Base-by-base conservation (phyloP, 2,888 invertebrate genomes). In the Tineola bisselliella region DNA sequence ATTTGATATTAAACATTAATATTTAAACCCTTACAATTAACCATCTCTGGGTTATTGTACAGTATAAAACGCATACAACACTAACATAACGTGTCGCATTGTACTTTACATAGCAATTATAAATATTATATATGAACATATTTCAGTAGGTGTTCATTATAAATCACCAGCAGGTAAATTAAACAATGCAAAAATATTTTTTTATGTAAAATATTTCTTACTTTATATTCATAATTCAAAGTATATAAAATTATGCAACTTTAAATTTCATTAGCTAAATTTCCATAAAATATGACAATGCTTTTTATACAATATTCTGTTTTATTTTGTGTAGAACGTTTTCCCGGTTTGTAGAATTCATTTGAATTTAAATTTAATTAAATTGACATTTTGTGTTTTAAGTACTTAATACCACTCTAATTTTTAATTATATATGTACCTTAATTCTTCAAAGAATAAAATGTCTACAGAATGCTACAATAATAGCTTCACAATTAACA, bases 221-320 rank as follows among this genome's bases (percentile, higher is more conserved):
- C 15, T 48, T 48, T 48, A 15, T 48, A 48, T 48, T 48, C 48
- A 48, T 48, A 48, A 48, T 13, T 48, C 48, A 48, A 48, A 48
- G 48, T 48, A 48, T 48, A 56, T 30, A 56, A 56, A 56, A 56
- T 56, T 56, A 56, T 56, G 56, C 56, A 56, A 19, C 56, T 56
- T 56, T 6, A 56, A 19, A 25, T 56, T 56, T 56, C 56, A 56
- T 56, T 56, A 56, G 30, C 56, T 11, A 12, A 56, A 56, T 56
- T 56, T n/a, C 56, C 56, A 56, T 56, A 56, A 18, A 56, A 56
- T 56, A 30, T 56, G 30, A 56, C 30, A 56, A 56, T 19, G 56
- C 56, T 56, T 30, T 56, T 56, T 56, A 56, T 3, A 56, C 56
- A 56, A 25, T 56, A 56, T 18, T 1, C 56, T 10, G 48, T 48